phyloP scores from a whole-genome alignment of 2,888 invertebrate genomes.

The Xanthia togata region DNA sequence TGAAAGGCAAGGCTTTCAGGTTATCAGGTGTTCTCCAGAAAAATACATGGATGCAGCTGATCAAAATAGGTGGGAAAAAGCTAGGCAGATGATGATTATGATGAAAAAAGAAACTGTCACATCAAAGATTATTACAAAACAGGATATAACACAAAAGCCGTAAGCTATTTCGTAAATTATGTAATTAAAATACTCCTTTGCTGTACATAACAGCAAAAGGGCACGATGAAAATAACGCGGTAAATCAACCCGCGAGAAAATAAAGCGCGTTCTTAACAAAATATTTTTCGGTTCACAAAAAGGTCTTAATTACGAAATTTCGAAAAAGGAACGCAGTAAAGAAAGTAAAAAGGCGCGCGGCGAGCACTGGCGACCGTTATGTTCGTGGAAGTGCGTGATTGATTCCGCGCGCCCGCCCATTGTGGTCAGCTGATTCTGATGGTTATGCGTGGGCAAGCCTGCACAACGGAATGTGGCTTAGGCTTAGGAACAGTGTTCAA shows the following conservation, averaged over 20 bases:
- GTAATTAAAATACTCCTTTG: conserved; percentile 62
- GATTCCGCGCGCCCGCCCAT: conserved; percentile 78
- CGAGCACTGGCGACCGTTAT: conserved; percentile 72
- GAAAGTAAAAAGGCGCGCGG: conserved; percentile 77
- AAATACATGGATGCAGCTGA: neutral
- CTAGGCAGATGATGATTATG: neutral
- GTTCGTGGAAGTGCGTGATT: conserved; percentile 84
- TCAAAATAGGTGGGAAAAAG: neutral
- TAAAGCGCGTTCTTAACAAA: conserved; percentile 67
- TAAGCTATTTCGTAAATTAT: conserved; percentile 55
- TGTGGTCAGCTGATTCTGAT: conserved; percentile 71
- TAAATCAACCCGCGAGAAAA: conserved; percentile 65
- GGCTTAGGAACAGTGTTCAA: conserved; percentile 51
- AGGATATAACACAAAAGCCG: conserved; percentile 23
- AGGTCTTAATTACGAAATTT: conserved; percentile 84
- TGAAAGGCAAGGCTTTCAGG: neutral
- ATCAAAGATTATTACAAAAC: conserved; percentile 18
- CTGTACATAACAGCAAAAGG: conserved; percentile 53
- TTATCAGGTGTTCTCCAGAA: neutral
- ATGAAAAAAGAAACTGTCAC: neutral
- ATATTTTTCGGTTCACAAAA: conserved; percentile 73
- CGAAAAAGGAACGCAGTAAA: conserved; percentile 80
- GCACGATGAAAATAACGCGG: conserved; percentile 61
- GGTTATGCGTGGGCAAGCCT: conserved; percentile 58
- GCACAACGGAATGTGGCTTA: conserved; percentile 53